Conservation (phyloP, 2,797 vertebrate genomes). For the Hemitrygon akajei region DNA sequence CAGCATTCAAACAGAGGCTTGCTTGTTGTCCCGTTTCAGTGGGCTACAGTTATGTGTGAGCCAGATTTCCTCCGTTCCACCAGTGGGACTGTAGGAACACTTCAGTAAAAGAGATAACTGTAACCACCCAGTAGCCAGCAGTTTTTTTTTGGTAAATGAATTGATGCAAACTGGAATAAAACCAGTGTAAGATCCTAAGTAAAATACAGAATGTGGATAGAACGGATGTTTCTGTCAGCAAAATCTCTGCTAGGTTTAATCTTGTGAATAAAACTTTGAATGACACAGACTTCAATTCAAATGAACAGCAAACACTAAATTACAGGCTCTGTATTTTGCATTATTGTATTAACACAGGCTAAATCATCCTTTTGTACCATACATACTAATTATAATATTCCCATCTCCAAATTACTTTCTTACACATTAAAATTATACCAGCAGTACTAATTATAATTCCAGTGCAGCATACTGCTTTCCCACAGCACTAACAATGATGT, state of each 20-base stretch:
- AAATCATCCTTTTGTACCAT: background rate
- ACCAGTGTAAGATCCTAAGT: background rate
- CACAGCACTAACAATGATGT: background rate
- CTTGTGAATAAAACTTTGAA: constrained; percentile 7
- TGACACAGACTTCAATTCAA: background rate
- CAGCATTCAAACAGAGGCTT: constrained; percentile 52
- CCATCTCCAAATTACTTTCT: background rate
- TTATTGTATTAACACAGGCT: background rate
- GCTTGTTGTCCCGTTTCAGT: constrained; percentile 52
- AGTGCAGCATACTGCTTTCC: no score
- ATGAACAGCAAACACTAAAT: constrained; percentile 19
- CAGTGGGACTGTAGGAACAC: constrained; percentile 43
- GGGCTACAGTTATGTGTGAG: constrained; percentile 47
- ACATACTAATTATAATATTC: background rate
- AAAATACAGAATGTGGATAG: background rate
- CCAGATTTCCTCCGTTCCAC: constrained; percentile 53
- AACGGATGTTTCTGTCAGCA: constrained; percentile 15
- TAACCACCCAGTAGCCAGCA: background rate
- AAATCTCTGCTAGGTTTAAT: constrained; percentile 25
- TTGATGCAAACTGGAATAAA: background rate
- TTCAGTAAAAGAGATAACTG: constrained; percentile 18
- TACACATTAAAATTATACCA: background rate
- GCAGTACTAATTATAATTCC: background rate
- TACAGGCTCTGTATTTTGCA: background rate
- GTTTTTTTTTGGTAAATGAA: background rate